Evolutionary conservation across 2,113 vertebrate species (phyloP).

Genomic region (Girardinichthys multiradiatus): DNA sequence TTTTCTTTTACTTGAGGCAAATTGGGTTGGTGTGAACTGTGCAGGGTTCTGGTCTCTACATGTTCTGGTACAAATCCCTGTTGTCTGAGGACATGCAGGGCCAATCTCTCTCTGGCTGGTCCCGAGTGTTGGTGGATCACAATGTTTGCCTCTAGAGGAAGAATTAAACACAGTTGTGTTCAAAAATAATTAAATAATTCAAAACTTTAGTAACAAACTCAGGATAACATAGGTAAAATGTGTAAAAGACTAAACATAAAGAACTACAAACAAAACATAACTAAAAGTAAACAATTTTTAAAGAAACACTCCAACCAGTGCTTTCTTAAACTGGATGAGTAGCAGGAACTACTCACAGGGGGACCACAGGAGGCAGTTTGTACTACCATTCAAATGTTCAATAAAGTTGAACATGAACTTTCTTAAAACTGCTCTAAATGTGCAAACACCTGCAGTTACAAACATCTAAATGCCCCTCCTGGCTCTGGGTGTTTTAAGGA

Average conservation of each 20-base stretch:
- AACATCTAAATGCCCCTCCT: neutral
- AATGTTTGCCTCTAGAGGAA: slow-evolving; percentile 84
- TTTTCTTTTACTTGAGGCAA: slow-evolving; percentile 61
- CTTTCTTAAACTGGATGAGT: no score
- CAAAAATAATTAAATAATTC: neutral
- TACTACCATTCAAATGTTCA: no score
- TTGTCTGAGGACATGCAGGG: slow-evolving; percentile 89
- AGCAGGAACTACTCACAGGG: no score
- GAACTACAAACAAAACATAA: neutral
- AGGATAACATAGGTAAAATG: neutral
- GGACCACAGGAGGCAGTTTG: no score
- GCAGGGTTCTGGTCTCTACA: slow-evolving; percentile 92
- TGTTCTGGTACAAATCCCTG: slow-evolving; percentile 93
- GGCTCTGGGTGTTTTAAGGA: neutral
- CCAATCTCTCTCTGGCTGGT: slow-evolving; percentile 86
- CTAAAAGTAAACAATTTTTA: no score
- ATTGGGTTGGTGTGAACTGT: slow-evolving; percentile 91
- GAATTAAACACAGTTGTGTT: neutral
- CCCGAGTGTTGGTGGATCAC: slow-evolving; percentile 89
- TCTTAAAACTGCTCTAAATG: neutral
- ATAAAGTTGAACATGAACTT: neutral
- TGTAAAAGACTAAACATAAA: no score
- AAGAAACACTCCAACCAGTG: no score
- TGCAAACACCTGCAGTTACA: neutral
- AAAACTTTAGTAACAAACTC: neutral